Percentiles rank a stretch among this genome's conserved stretches.
Evolutionary conservation across 64 coral and sea anemone genomes (phyloP).

Genomic region (Montipora sp.): DNA sequence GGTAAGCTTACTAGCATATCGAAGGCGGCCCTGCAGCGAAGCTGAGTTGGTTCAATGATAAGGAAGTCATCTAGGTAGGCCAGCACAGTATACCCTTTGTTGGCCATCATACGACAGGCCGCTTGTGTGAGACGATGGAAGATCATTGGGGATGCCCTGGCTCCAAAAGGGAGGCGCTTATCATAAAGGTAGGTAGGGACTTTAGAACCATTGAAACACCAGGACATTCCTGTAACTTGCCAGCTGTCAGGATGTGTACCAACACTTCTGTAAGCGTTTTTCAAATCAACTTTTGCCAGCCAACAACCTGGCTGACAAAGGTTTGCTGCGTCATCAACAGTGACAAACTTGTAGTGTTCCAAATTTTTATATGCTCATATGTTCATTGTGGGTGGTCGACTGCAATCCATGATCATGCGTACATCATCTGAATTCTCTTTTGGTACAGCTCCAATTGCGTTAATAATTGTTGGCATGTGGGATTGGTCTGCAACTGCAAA

Average conservation of each 20-base stretch:
- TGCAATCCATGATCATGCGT: conserved; percentile 17
- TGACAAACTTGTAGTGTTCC: background rate
- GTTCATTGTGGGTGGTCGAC: background rate
- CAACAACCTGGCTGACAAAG: background rate
- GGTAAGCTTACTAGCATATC: conserved; percentile 35
- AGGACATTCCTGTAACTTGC: conserved; percentile 28
- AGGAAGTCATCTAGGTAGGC: conserved; percentile 63
- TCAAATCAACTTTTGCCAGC: conserved; percentile 60
- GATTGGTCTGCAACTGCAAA: background rate
- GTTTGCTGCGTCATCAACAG: background rate
- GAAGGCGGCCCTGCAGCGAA: conserved; percentile 33
- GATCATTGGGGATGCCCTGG: conserved; percentile 32
- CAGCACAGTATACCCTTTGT: conserved; percentile 12
- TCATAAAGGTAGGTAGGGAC: conserved; percentile 53
- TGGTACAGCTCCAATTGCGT: conserved; percentile 34
- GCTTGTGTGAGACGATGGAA: conserved; percentile 68
- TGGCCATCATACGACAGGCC: conserved; percentile 50
- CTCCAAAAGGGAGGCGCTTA: conserved; percentile 65
- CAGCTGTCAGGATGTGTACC: conserved; percentile 56
- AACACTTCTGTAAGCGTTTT: conserved; percentile 48
- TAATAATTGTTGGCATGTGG: background rate
- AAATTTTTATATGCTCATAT: background rate
- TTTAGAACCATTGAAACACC: conserved; percentile 45
- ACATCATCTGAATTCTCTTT: background rate
- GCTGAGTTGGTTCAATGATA: conserved; percentile 39